These are phyloP conservation scores for Microtus richardsoni DNA, from an alignment of 2,113 vertebrate genomes.

Conservation along the genomic window DNA sequence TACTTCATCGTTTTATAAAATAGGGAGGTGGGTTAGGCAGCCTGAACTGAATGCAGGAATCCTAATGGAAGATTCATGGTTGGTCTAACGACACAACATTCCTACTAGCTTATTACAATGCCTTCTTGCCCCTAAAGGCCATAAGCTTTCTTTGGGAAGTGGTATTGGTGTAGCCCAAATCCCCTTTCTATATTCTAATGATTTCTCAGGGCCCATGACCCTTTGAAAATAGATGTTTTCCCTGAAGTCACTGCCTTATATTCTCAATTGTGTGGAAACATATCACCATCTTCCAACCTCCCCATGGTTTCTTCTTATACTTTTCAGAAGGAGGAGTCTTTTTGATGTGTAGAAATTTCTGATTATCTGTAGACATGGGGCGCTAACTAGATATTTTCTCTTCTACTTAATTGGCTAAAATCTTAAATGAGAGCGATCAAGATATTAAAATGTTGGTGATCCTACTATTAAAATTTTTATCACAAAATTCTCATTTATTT, in stretches of 20 bases:
- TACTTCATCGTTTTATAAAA: conserved; percentile 55
- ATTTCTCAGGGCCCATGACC: background rate
- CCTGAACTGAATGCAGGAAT: conserved; percentile 16
- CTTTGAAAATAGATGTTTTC: background rate
- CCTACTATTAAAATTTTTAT: conserved; percentile 43
- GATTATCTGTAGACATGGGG: background rate
- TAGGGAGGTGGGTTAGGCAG: conserved; percentile 28
- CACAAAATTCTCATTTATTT: conserved; percentile 40
- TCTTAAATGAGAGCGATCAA: conserved; percentile 24
- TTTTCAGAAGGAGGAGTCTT: background rate
- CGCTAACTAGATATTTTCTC: background rate
- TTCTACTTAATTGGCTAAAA: conserved; percentile 47
- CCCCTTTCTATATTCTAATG: background rate
- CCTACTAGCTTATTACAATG: conserved; percentile 40
- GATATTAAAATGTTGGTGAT: background rate
- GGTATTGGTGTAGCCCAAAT: background rate
- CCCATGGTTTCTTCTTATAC: background rate
- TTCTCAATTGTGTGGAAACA: conserved; percentile 26
- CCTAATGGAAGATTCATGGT: conserved; percentile 25
- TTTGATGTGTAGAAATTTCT: background rate
- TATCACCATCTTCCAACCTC: background rate
- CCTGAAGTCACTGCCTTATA: background rate
- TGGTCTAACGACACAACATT: background rate
- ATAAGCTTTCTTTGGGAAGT: conserved; percentile 10
- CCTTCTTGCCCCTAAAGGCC: conserved; percentile 1